Evolutionary conservation across 2,113 vertebrate species (phyloP).

Genomic region (Hypanus sabinus): DNA sequence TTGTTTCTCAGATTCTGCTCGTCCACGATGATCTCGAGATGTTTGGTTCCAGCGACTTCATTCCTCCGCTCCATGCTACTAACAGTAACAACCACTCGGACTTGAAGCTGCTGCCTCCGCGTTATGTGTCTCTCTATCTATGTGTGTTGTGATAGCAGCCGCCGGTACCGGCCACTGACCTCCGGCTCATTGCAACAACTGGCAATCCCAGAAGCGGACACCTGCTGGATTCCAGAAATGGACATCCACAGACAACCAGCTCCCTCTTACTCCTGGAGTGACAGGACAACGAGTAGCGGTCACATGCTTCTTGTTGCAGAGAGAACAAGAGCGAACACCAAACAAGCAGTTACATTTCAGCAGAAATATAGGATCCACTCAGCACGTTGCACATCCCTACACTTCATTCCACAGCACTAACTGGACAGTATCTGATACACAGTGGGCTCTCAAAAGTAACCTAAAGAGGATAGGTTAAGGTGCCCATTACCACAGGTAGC

Average conservation of each 20-base stretch:
- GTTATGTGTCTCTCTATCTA: not conserved
- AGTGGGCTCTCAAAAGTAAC: not conserved
- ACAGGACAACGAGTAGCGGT: not conserved
- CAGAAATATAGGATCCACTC: not conserved
- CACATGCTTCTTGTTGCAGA: not conserved
- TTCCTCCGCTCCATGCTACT: not conserved
- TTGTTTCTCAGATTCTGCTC: slow-evolving; percentile 47
- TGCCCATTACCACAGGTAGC: not conserved
- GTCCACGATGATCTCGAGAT: slow-evolving; percentile 50
- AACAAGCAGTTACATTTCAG: not conserved
- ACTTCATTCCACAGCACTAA: not conserved
- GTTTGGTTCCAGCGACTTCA: not conserved
- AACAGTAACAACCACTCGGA: not conserved
- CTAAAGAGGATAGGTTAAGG: not conserved
- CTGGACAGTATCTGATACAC: not conserved
- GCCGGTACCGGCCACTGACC: slow-evolving; percentile 6
- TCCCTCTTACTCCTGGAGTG: not conserved
- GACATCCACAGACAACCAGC: not conserved
- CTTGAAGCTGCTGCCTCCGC: too few species aligned
- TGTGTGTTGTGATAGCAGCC: not conserved
- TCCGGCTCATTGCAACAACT: not conserved
- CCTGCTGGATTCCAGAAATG: not conserved
- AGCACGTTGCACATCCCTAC: not conserved
- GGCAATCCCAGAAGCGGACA: not conserved
- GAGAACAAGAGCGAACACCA: not conserved